Percentiles rank a stretch among this genome's conserved stretches.
Evolutionary conservation across 2,113 vertebrate species (phyloP).

Genomic region (Theropithecus gelada): DNA sequence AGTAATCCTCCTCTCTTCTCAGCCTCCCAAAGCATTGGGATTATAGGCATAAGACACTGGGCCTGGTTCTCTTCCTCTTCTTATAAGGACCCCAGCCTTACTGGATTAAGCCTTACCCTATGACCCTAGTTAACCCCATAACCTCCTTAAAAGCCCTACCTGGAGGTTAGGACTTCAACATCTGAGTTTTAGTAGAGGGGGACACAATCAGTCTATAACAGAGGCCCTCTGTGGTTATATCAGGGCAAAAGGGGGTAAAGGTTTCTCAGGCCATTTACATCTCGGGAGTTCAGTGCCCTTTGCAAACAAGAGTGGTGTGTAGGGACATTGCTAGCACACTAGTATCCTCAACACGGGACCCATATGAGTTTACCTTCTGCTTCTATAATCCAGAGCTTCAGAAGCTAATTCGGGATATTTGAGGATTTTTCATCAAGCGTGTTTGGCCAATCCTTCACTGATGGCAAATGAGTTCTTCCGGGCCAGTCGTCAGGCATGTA

Average conservation of each 20-base stretch:
- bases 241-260: neutral
- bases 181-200: neutral
- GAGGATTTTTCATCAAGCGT: neutral
- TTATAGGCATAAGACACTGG: too few species aligned
- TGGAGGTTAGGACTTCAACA: neutral
- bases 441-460: neutral
- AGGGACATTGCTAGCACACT: rapidly evolving
- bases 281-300: neutral
- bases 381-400: neutral
- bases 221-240: neutral
- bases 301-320: neutral
- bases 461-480: neutral
- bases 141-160: neutral
- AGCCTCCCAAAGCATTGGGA: too few species aligned
- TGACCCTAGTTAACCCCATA: neutral
- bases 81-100: neutral
- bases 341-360: rapidly evolving
- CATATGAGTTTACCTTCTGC: neutral
- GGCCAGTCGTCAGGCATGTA: neutral
- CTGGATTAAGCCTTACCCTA: neutral
- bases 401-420: neutral
- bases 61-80: too few species aligned
- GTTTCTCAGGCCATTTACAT: neutral
- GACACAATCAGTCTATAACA: neutral
- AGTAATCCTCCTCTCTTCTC: too few species aligned